Evolutionary conservation across 1,140 invertebrate genomes (phyloP), one percentile per base, ranked within the genome.

Genomic region (Ceratitis capitata): DNA sequence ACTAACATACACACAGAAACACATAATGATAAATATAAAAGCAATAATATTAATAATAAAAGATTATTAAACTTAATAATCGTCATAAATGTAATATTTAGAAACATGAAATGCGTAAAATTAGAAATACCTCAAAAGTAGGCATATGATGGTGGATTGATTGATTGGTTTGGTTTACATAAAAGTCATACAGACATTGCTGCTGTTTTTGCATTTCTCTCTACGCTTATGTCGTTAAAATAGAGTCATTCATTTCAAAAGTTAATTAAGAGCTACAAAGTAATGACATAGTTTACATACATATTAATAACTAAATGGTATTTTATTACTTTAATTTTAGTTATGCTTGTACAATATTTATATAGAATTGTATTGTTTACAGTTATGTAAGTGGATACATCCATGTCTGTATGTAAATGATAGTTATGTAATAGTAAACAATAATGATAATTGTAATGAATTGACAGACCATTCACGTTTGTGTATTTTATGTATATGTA

Each of bases 81-180:
- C 16, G 45, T 78, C 4, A 69, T 19, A n/a, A n/a, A n/a, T n/a
- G n/a, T n/a, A 78, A 78, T 78, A 78, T 78, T 78, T 78, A 78
- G 69, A 78, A 78, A 45, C 69, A 78, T 45, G 69, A 78, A 78
- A 78, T 78, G 69, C 69, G 39, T 78, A 45, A 78, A 78, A 78
- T 78, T 78, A 78, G 35, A 78, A 78, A 45, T 26, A 26, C 69
- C 32, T 78, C 23, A 32, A 78, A 78, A 78, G 12, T 45, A 78
- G 14, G 35, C 39, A 19, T n/a, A n/a, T n/a, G n/a, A n/a, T 45
- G 69, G 69, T 78, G 69, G 69, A 45, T 78, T 35, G 16, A 69
- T 78, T 78, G 69, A 10, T 78, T 78, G 69, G 19, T 78, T n/a
- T 78, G 69, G 69, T 78, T 78, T 45, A 78, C 69, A 78, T 45